phyloP scores from a whole-genome alignment of 2,888 invertebrate genomes.

The Exephanes ischioxanthus region DNA sequence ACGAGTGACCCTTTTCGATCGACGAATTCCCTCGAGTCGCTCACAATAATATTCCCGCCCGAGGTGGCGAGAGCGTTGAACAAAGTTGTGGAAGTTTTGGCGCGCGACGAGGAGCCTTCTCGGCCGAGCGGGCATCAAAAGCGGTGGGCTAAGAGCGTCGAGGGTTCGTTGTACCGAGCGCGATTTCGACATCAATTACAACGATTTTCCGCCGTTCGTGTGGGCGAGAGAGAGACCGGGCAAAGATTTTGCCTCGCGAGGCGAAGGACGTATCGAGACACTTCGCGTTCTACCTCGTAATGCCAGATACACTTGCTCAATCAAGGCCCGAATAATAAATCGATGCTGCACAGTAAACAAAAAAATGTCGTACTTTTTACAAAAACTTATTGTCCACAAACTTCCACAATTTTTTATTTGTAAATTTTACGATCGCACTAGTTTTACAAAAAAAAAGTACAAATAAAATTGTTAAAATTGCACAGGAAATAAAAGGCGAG shows the following conservation, averaged over 20 bases:
- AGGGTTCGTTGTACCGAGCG: conserved; percentile 79
- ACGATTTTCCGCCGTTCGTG: conserved; percentile 50
- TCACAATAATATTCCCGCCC: background rate
- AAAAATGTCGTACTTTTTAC: too few species aligned
- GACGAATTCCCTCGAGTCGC: conserved; percentile 16
- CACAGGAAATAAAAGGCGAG: too few species aligned
- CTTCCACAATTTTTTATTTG: too few species aligned
- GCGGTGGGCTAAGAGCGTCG: conserved; percentile 58
- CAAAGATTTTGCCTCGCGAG: conserved; percentile 74
- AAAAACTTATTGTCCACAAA: too few species aligned
- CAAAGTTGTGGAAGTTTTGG: conserved; percentile 38
- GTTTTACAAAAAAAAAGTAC: too few species aligned
- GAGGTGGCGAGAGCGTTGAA: conserved; percentile 21
- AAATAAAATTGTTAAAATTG: too few species aligned
- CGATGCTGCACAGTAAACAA: background rate
- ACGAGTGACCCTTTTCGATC: conserved; percentile 36
- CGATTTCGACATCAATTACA: conserved; percentile 81
- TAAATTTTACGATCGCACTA: too few species aligned
- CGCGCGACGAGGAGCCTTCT: conserved; percentile 51
- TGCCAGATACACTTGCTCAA: conserved; percentile 68
- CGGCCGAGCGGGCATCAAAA: conserved; percentile 54
- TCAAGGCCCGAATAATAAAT: conserved; percentile 48
- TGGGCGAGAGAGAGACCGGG: conserved; percentile 53
- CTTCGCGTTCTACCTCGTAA: background rate
- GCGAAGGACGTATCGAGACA: conserved; percentile 54